Percentiles rank a stretch among this genome's conserved stretches.
phyloP scores from a whole-genome alignment of 35 echinoderm and acorn worm genomes.

The Heliocidaris erythrogramma region DNA sequence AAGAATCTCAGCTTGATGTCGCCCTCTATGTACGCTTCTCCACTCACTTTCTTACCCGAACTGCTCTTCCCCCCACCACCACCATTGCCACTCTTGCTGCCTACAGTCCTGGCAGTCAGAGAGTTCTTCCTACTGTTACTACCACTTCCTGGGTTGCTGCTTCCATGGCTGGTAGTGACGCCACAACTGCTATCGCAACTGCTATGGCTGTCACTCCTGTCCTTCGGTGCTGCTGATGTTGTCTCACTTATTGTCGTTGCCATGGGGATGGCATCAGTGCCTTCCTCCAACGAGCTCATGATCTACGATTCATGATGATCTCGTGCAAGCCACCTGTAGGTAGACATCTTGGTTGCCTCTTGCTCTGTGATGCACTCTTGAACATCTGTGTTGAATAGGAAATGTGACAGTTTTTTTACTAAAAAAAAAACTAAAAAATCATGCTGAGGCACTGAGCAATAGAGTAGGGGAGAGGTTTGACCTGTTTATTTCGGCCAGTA shows the following conservation, averaged over 20 bases:
- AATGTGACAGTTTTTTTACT: not conserved
- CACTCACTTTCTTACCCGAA: not conserved
- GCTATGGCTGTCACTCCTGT: not conserved
- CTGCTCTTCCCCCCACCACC: not conserved
- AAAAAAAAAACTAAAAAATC: too few relatives aligned
- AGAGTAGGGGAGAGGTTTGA: too few relatives aligned
- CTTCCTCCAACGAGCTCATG: not conserved
- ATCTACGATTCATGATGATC: not conserved
- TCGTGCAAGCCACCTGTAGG: not conserved
- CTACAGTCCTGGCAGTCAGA: conserved; percentile 24
- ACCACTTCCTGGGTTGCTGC: not conserved
- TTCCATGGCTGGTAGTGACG: not conserved
- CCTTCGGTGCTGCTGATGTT: not conserved
- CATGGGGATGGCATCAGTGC: not conserved
- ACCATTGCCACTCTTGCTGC: not conserved
- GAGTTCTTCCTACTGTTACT: conserved; percentile 35
- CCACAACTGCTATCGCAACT: not conserved
- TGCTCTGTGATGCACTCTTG: not conserved
- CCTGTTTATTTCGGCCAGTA: too few relatives aligned
- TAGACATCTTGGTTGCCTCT: not conserved
- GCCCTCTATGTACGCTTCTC: conserved; percentile 46
- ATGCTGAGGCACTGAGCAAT: too few relatives aligned
- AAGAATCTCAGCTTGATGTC: conserved; percentile 77
- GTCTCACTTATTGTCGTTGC: not conserved
- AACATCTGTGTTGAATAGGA: not conserved